Conservation (phyloP, 2,113 vertebrate species). For the Lota lota region DNA sequence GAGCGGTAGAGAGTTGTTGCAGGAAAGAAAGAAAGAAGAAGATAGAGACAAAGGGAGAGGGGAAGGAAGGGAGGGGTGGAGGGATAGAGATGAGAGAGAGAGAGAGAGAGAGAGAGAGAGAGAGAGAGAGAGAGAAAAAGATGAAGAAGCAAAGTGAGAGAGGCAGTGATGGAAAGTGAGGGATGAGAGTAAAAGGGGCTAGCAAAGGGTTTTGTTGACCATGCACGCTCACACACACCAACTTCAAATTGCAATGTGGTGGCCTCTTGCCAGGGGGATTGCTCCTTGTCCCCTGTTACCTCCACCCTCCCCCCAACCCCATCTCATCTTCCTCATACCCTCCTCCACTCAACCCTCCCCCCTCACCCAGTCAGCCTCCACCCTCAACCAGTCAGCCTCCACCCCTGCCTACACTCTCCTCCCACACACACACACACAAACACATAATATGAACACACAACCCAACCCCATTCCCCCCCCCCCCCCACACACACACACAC, state of each 20-base stretch:
- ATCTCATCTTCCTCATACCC: conserved; percentile 30
- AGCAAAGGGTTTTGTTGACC: conserved; percentile 39
- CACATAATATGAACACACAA: neutral
- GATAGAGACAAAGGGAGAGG: too few relatives aligned
- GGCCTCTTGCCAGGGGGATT: conserved; percentile 42
- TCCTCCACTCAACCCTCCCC: conserved; percentile 19
- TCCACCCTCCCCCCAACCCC: conserved; percentile 54
- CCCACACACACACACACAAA: too few relatives aligned
- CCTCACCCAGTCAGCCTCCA: neutral
- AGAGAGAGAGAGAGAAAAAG: too few relatives aligned
- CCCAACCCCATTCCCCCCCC: neutral
- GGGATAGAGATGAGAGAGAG: too few relatives aligned
- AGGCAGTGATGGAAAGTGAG: conserved; percentile 12
- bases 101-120: too few relatives aligned
- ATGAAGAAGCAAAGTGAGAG: conserved; percentile 17
- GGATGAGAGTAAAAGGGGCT: conserved; percentile 27
- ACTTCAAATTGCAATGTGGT: conserved; percentile 34
- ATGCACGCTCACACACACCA: conserved; percentile 23
- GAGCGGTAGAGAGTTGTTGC: conserved; percentile 15
- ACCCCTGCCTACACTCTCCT: neutral
- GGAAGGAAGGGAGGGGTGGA: too few relatives aligned
- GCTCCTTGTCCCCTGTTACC: conserved; percentile 62
- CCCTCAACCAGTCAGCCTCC: neutral
- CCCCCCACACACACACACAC: too few relatives aligned
- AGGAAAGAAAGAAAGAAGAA: conserved; percentile 33